phyloP scores from a whole-genome alignment of 2,888 invertebrate genomes.

The Erebia ligea region DNA sequence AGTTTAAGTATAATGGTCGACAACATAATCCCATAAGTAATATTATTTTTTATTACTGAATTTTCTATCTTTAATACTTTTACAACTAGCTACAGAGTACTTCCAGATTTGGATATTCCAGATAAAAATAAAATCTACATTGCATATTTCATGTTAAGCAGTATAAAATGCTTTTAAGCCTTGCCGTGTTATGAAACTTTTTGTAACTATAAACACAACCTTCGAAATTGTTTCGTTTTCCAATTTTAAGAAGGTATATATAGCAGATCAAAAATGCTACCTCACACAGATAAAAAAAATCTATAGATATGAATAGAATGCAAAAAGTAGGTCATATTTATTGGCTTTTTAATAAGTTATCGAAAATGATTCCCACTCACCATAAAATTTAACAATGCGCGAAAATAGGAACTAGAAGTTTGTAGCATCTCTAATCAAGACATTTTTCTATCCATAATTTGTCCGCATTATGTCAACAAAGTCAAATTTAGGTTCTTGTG shows the following conservation, averaged over 20 bases:
- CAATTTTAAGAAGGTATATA: background rate
- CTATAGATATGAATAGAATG: background rate
- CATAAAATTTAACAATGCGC: slow-evolving; percentile 43
- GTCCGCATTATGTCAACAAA: background rate
- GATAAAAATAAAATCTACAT: slow-evolving; percentile 1
- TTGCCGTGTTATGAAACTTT: too few relatives aligned
- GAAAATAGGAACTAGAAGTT: slow-evolving; percentile 59
- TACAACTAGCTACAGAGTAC: slow-evolving; percentile 28
- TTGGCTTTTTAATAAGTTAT: background rate
- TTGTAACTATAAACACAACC: background rate
- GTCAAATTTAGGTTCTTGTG: slow-evolving; percentile 31
- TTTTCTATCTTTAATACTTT: slow-evolving; percentile 18
- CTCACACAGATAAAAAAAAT: background rate
- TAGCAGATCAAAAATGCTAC: background rate
- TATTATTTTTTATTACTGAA: slow-evolving; percentile 13
- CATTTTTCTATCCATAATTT: background rate
- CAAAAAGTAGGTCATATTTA: background rate
- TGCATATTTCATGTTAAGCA: too few relatives aligned
- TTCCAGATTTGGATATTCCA: slow-evolving; percentile 14
- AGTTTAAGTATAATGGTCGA: slow-evolving; percentile 20
- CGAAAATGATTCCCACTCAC: slow-evolving; percentile 12
- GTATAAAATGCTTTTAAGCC: too few relatives aligned
- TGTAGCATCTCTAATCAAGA: slow-evolving; percentile 24
- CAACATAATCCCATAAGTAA: slow-evolving; percentile 29
- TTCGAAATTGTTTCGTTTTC: background rate